A percentile compares a stretch with the other conserved stretches of the same genome.
These are phyloP conservation scores for Enteromius paludinosus DNA, from an alignment of 2,797 vertebrate genomes.

Conservation along the genomic window DNA sequence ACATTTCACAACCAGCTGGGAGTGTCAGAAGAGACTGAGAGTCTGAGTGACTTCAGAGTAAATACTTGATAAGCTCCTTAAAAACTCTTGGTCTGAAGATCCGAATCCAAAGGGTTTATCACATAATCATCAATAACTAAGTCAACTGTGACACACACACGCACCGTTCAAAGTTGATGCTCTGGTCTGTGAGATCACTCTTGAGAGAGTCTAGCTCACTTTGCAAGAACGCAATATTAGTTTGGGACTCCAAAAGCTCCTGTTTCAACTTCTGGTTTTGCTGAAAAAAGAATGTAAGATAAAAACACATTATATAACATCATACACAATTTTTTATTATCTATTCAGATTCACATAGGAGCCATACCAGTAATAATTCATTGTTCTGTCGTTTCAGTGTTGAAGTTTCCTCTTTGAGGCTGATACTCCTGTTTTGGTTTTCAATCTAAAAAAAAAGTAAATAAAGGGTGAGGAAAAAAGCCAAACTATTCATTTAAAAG, in stretches of 20 bases:
- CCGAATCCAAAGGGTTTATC: not conserved
- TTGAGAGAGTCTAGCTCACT: conserved; percentile 94
- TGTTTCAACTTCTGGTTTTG: conserved; percentile 94
- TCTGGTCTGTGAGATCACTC: conserved; percentile 92
- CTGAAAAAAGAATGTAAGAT: conserved; percentile 67
- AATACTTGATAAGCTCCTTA: not conserved
- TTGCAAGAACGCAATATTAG: conserved; percentile 89
- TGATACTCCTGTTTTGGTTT: conserved; percentile 87
- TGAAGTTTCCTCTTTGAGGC: conserved; percentile 85
- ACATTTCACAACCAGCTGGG: not conserved
- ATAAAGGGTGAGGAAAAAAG: not conserved
- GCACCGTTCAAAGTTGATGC: conserved; percentile 89
- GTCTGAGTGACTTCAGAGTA: not conserved
- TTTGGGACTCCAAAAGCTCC: conserved; percentile 93
- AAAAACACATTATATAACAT: not conserved
- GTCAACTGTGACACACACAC: conserved; percentile 14
- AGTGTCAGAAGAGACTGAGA: not conserved
- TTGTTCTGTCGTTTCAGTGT: conserved; percentile 88
- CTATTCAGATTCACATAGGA: not conserved
- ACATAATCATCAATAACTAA: conserved; percentile 10
- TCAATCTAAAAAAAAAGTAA: conserved; percentile 80
- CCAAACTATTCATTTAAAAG: not conserved
- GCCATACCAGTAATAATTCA: conserved; percentile 88
- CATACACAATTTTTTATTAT: not conserved
- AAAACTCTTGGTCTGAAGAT: not conserved